Evolutionary conservation across 2,888 invertebrate species (phyloP).

Genomic region (Rhagium mordax): DNA sequence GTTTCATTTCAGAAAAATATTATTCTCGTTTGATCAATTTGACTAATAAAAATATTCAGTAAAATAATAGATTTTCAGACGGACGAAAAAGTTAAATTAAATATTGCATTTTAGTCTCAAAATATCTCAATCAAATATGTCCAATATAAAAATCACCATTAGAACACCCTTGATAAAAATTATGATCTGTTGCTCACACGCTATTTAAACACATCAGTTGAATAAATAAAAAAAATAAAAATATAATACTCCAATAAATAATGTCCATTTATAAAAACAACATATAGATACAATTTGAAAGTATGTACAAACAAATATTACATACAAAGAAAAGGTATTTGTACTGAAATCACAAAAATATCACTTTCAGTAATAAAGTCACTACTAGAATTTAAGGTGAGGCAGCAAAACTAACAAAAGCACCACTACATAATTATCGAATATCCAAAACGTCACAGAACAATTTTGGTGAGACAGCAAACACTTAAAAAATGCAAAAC

Average conservation of each 20-base stretch:
- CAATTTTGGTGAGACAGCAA: neutral
- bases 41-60: too few relatives aligned
- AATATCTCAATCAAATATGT: too few relatives aligned
- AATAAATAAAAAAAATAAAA: constrained; percentile 29
- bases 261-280: constrained; percentile 32
- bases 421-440: constrained; percentile 4
- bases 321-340: constrained; percentile 46
- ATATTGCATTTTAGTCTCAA: too few relatives aligned
- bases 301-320: constrained; percentile 30
- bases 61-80: too few relatives aligned
- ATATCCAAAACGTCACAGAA: neutral
- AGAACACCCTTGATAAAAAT: too few relatives aligned
- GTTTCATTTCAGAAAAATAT: too few relatives aligned
- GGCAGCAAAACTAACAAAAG: constrained; percentile 19
- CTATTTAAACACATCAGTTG: constrained; percentile 7
- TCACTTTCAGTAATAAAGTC: constrained; percentile 48
- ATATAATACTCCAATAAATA: constrained; percentile 38
- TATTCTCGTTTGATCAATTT: too few relatives aligned
- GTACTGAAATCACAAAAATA: constrained; percentile 58
- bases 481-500: neutral
- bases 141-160: too few relatives aligned
- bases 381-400: constrained; percentile 26
- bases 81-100: too few relatives aligned
- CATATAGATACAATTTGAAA: constrained; percentile 30
- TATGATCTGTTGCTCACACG: too few relatives aligned